These are phyloP conservation scores for Cephalophus harveyi DNA, from an alignment of 2,113 vertebrate species.

Conservation along the genomic window DNA sequence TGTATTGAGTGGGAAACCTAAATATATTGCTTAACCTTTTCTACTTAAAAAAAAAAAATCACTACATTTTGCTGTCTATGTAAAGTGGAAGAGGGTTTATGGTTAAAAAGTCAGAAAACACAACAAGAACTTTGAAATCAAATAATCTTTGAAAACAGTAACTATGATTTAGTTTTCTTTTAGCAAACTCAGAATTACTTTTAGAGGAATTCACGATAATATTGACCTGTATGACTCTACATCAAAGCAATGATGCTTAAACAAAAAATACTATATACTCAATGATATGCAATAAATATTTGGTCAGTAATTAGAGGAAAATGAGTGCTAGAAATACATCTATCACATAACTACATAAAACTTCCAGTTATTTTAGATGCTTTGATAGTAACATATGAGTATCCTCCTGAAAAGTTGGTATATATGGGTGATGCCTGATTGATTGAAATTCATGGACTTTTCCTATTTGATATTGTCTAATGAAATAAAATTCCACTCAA, in stretches of 20 bases:
- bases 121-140: neutral
- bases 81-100: neutral
- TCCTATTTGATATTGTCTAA: neutral
- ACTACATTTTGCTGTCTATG: neutral
- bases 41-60: neutral
- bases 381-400: neutral
- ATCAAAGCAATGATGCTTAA: neutral
- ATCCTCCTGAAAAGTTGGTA: neutral
- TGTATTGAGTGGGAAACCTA: neutral
- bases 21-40: neutral
- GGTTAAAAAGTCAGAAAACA: neutral
- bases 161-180: neutral
- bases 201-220: neutral
- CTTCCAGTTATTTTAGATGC: neutral
- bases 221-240: neutral
- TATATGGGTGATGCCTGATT: neutral
- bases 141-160: neutral
- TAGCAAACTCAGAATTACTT: neutral
- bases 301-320: conserved; percentile 10
- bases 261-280: neutral
- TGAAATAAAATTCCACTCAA: neutral
- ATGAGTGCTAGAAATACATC: neutral
- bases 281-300: neutral
- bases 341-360: neutral
- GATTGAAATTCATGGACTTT: neutral